Percentiles rank a stretch among this genome's conserved stretches.
These are phyloP conservation scores for Eupithecia subumbrata DNA, from an alignment of 2,888 invertebrate species.

Conservation along the genomic window DNA sequence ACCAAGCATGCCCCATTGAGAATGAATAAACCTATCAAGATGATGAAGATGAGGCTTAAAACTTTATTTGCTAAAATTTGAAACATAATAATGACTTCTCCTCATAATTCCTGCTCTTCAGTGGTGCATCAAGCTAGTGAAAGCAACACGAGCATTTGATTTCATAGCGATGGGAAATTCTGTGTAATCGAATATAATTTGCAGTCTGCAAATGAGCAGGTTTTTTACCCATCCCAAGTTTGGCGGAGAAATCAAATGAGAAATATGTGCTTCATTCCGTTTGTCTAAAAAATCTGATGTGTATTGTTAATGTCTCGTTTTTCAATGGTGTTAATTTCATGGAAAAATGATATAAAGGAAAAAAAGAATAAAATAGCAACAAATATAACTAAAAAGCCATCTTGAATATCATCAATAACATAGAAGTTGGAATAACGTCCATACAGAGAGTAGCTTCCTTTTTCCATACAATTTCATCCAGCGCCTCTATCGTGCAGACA, in stretches of 20 bases:
- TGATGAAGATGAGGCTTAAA: no score
- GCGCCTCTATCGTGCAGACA: no score
- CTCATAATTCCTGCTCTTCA: neutral
- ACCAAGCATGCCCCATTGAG: no score
- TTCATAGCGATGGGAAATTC: constrained; percentile 12
- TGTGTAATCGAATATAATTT: constrained; percentile 7
- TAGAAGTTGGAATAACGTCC: no score
- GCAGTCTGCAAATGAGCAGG: neutral
- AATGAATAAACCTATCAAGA: no score
- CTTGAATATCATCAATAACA: no score
- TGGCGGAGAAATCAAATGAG: neutral
- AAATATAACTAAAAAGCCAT: no score
- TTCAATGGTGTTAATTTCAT: neutral
- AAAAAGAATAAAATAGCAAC: no score
- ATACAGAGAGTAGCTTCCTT: no score
- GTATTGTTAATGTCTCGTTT: neutral
- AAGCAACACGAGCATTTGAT: constrained; percentile 13
- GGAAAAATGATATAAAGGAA: no score
- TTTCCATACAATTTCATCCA: no score
- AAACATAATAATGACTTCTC: neutral
- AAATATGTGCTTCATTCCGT: neutral
- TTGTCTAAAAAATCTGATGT: neutral
- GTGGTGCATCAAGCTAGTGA: constrained; percentile 2
- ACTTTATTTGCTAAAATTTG: no score
- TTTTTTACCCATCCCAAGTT: neutral